Base-by-base conservation (phyloP, 2,797 vertebrate genomes). In the Dermochelys coriacea region DNA sequence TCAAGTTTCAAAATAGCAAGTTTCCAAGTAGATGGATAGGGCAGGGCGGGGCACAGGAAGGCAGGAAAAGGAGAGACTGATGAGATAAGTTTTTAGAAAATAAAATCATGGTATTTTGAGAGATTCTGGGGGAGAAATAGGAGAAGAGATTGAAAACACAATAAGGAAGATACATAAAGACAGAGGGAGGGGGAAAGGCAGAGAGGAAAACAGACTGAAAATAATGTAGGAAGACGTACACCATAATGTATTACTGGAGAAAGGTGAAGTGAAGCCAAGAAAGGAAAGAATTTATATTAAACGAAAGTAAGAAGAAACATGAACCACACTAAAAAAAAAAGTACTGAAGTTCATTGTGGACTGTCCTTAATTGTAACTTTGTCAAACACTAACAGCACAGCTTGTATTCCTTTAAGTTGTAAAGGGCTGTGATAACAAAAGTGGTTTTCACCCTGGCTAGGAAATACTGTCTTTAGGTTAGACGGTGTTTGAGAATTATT, bases 1-100 rank as follows among this genome's bases (percentile, higher is more conserved):
- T 3, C 68, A 4, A 14, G 82, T 54, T 93, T 89, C 82, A 88
- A 86, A 41, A 54, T 89, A 95, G 86, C 49, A 83, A 87, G 77
- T 14, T 52, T 71, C 41, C 41, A 41, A 41, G 41, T 37, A 54
- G 41, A 93, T 10, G 64, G 37, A 41, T 74, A 74, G 90, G 52
- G 91, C 91, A 19, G 91, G 74, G 91, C 91, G 19, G 91, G 74
- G 37, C 29, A 37, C 89, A 75, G 45, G 23, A 92, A 84, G 29
- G 80, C 0, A 5, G 87, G 27, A 93, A 78, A 93, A 91, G 89
- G 14, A 85, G n/a, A 21, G n/a, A 0, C 54, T 34, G 11, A 85
- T 19, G 89, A 50, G 74, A 94, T 59, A 31, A 84, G 45, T 25
- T 27, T 25, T 2, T 84, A 89, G 55, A 84, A 93, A 5, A 93